Evolutionary conservation across 2,888 invertebrate genomes (phyloP), one percentile per base, ranked within the genome.

Genomic region (Arctia plantaginis): DNA sequence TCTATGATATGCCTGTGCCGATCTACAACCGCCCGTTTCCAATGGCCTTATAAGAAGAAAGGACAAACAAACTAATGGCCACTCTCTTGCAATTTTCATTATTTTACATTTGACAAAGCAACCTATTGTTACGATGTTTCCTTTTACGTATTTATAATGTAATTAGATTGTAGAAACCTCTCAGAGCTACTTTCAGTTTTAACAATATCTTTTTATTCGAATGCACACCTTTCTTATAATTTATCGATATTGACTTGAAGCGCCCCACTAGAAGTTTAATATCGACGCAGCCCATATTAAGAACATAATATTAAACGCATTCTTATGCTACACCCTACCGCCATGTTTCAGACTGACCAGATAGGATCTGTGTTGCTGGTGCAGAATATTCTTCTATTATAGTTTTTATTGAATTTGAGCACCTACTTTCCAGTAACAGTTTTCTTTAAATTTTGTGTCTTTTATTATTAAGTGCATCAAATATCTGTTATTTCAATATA

Each of bases 281-380:
- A 64, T 68, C 70, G 78, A 66, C 64, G 69, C 35, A 74, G 74
- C 64, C 55, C 70, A 78, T 74, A 33, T 72, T 69, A 66, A 75
- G 67, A 69, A 62, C 66, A 77, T 83, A 78, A 83, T 83, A 83
- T 80, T 83, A 80, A 83, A 82, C 69, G 68, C 74, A 74, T 83
- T 85, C 74, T 67, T 73, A 74, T 69, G 59, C 47, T 35, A 68
- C 71, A 74, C 69, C 77, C 81, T 80, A 71, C 47, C 20, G 47
- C 1, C 67, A 47, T 67, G 33, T 67, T 67, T 67, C 23, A 30
- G 47, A 33, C 47, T 47, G 13, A 33, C 67, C 23, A 47, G 33
- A 47, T 47, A 67, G 23, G 3, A 47, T 33, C 33, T 33, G 47
- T 67, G 66, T 47, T 33, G 10, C 47, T 30, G 6, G 47, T 30